Conservation (phyloP, 1,140 invertebrate species). For the Aphidius gifuensis region DNA sequence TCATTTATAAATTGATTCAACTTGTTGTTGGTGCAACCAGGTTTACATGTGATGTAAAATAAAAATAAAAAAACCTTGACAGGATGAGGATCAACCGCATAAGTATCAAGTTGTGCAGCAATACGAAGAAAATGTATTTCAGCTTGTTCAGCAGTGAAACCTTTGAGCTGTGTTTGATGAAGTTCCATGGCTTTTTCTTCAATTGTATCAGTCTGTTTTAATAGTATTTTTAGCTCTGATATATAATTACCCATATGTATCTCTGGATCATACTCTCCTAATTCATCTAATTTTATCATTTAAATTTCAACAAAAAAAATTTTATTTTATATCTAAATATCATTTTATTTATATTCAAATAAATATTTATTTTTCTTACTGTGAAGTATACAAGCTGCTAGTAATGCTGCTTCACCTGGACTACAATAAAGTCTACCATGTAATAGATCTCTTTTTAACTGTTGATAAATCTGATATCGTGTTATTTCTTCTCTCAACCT, state of each 20-base stretch:
- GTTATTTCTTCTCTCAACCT: slow-evolving; percentile 83
- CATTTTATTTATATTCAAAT: slow-evolving; percentile 8
- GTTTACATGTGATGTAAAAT: background rate
- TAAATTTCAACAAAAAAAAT: background rate
- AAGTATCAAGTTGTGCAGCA: slow-evolving; percentile 88
- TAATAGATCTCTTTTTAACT: slow-evolving; percentile 88
- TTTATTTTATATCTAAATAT: background rate
- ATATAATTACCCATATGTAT: slow-evolving; percentile 89
- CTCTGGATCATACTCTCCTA: slow-evolving; percentile 90
- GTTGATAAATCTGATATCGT: slow-evolving; percentile 89
- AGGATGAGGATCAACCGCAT: slow-evolving; percentile 95
- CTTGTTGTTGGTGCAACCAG: too few species aligned
- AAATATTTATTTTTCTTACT: slow-evolving; percentile 58
- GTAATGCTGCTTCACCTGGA: slow-evolving; percentile 78
- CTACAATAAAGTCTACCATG: slow-evolving; percentile 93
- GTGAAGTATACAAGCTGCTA: slow-evolving; percentile 92
- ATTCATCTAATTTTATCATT: slow-evolving; percentile 69
- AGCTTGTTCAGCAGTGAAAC: slow-evolving; percentile 70
- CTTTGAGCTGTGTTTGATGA: slow-evolving; percentile 77
- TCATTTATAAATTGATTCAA: too few species aligned
- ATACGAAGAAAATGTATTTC: slow-evolving; percentile 84
- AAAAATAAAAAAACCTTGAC: slow-evolving; percentile 74
- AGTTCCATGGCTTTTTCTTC: slow-evolving; percentile 88
- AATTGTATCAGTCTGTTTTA: slow-evolving; percentile 87
- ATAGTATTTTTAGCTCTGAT: slow-evolving; percentile 82